Evolutionary conservation across 1,140 invertebrate genomes (phyloP).

Genomic region (Glomeris maerens): DNA sequence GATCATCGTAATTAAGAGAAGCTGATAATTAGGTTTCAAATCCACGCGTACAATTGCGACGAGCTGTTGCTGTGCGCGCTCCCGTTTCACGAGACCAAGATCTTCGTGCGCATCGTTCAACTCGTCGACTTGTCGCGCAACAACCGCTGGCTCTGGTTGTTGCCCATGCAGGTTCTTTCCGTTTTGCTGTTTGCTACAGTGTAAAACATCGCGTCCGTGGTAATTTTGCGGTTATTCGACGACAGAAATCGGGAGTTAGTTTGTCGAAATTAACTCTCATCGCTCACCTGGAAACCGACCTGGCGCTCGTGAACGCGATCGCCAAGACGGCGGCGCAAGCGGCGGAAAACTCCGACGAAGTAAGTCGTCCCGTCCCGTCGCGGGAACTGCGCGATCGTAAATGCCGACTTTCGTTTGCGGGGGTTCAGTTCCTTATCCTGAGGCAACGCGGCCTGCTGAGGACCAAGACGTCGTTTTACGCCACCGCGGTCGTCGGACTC

Average conservation of each 20-base stretch:
- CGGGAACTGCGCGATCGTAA: not conserved
- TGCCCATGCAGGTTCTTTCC: slow-evolving; percentile 6
- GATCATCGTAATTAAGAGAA: too few relatives aligned
- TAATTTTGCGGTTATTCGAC: not conserved
- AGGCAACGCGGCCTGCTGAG: not conserved
- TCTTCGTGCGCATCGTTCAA: slow-evolving; percentile 69
- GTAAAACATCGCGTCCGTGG: not conserved
- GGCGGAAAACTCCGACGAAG: not conserved
- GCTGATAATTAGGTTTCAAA: slow-evolving; percentile 48
- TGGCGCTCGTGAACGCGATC: not conserved
- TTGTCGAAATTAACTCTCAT: not conserved
- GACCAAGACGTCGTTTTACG: not conserved
- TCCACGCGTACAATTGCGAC: slow-evolving; percentile 74
- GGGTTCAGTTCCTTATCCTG: not conserved
- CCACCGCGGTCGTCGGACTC: not conserved
- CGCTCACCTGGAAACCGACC: not conserved
- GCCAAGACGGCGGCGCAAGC: not conserved
- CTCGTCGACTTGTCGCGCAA: slow-evolving; percentile 41
- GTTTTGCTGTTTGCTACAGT: too few relatives aligned
- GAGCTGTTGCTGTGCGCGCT: slow-evolving; percentile 62
- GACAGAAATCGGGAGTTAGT: not conserved
- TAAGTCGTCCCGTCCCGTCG: too few relatives aligned
- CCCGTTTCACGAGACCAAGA: slow-evolving; percentile 80
- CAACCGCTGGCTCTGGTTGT: not conserved
- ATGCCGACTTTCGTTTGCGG: not conserved